phyloP scores from a whole-genome alignment of 2,113 vertebrate genomes.

The Embiotoca jacksoni region DNA sequence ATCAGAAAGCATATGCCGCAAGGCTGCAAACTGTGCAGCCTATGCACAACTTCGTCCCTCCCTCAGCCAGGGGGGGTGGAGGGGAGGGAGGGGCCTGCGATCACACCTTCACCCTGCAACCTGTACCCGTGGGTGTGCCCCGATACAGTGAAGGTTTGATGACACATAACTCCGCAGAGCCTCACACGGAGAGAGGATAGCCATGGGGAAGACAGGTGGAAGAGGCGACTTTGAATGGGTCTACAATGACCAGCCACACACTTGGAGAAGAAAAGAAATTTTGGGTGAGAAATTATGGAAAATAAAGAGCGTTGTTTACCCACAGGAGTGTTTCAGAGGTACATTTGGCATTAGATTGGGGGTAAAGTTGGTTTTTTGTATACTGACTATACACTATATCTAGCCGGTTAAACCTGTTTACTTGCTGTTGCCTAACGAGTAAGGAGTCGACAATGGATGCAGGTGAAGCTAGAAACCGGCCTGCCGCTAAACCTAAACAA shows the following conservation, averaged over 20 bases:
- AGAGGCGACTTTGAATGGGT: slow-evolving; percentile 97
- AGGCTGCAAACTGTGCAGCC: neutral
- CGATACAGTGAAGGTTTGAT: slow-evolving; percentile 38
- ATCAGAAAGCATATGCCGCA: neutral
- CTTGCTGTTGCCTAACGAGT: slow-evolving; percentile 40
- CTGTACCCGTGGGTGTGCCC: slow-evolving; percentile 69
- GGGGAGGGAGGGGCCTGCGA: slow-evolving; percentile 1
- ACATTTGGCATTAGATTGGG: neutral
- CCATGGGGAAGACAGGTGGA: slow-evolving; percentile 89
- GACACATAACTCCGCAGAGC: slow-evolving; percentile 37
- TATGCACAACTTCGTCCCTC: neutral
- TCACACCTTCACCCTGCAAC: slow-evolving; percentile 17
- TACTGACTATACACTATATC: neutral
- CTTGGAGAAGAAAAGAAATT: slow-evolving; percentile 93
- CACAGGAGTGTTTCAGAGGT: neutral
- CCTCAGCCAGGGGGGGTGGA: neutral
- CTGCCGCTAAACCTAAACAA: neutral
- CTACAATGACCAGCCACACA: slow-evolving; percentile 96
- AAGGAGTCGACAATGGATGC: slow-evolving; percentile 30
- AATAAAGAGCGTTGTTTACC: neutral
- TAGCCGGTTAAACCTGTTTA: slow-evolving; percentile 81
- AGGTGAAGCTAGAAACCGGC: neutral
- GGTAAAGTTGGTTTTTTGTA: neutral
- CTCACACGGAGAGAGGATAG: slow-evolving; percentile 1
- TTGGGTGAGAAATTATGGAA: slow-evolving; percentile 85